These are phyloP conservation scores for Octonoba sinensis DNA, from an alignment of 2,888 invertebrate genomes.

Conservation along the genomic window DNA sequence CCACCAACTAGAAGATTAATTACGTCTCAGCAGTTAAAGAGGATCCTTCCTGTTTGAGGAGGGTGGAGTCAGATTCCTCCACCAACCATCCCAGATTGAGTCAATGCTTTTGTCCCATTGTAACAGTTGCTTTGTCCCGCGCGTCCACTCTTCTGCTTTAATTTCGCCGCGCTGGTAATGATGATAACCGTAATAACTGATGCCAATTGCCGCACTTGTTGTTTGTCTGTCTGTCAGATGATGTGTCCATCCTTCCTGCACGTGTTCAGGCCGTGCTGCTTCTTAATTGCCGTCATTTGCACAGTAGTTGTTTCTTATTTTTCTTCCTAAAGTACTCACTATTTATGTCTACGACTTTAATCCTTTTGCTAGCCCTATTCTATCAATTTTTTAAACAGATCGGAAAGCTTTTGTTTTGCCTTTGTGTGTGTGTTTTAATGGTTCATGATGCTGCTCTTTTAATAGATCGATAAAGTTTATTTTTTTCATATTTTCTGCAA, in stretches of 20 bases:
- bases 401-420: not conserved
- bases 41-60: not conserved
- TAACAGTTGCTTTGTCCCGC: constrained; percentile 9
- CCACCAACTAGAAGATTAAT: constrained; percentile 51
- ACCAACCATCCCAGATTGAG: constrained; percentile 40
- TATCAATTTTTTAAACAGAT: not conserved
- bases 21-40: constrained; percentile 34
- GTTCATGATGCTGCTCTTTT: no score
- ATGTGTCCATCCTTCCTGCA: constrained; percentile 40
- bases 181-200: constrained; percentile 37
- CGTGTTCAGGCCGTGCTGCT: constrained; percentile 50
- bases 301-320: not conserved
- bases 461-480: no score
- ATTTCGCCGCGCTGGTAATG: constrained; percentile 45
- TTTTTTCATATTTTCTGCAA: no score
- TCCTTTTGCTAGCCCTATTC: not conserved
- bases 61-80: constrained; percentile 48
- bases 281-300: constrained; percentile 56
- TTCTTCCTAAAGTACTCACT: no score
- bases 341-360: no score
- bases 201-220: constrained; percentile 38
- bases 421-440: no score
- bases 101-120: constrained; percentile 42
- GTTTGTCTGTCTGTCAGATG: constrained; percentile 33
- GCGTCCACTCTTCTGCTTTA: constrained; percentile 27